phyloP scores from a whole-genome alignment of 2,888 invertebrate species.

The Panopea generosa region DNA sequence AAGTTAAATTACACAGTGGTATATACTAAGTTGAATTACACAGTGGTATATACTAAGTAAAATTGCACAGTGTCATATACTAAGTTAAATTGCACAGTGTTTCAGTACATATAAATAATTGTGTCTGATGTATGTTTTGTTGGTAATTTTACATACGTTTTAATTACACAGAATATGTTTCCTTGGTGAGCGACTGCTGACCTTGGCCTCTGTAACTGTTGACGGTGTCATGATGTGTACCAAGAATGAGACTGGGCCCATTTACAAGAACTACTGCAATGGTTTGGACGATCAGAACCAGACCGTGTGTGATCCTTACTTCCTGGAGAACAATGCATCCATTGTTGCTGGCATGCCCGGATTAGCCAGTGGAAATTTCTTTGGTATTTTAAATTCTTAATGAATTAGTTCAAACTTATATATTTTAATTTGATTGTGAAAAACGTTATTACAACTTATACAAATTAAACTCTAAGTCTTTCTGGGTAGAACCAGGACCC shows the following conservation, averaged over 20 bases:
- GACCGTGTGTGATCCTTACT: constrained; percentile 90
- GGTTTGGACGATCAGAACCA: constrained; percentile 57
- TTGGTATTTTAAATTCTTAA: constrained; percentile 88
- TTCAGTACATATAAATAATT: too few relatives aligned
- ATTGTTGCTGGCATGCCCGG: constrained; percentile 94
- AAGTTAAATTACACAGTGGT: too few relatives aligned
- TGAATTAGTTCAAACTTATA: not conserved
- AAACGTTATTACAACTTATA: too few relatives aligned
- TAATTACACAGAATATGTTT: constrained; percentile 93
- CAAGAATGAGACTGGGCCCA: constrained; percentile 89
- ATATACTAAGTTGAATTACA: too few relatives aligned
- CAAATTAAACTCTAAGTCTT: too few relatives aligned
- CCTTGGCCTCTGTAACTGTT: constrained; percentile 65
- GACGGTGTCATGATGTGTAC: constrained; percentile 88
- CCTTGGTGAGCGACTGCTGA: constrained; percentile 94
- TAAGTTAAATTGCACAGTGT: too few relatives aligned
- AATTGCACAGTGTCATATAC: too few relatives aligned
- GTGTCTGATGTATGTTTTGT: too few relatives aligned
- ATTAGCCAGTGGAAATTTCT: constrained; percentile 95
- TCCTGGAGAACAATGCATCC: constrained; percentile 79
- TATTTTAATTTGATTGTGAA: not conserved
- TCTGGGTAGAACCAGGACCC: too few relatives aligned
- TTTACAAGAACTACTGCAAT: constrained; percentile 93
- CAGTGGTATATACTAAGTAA: too few relatives aligned
- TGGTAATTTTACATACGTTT: too few relatives aligned